Evolutionary conservation across 1,140 invertebrate genomes (phyloP), one percentile per base, ranked within the genome.

Genomic region (Caligus rogercresseyi): DNA sequence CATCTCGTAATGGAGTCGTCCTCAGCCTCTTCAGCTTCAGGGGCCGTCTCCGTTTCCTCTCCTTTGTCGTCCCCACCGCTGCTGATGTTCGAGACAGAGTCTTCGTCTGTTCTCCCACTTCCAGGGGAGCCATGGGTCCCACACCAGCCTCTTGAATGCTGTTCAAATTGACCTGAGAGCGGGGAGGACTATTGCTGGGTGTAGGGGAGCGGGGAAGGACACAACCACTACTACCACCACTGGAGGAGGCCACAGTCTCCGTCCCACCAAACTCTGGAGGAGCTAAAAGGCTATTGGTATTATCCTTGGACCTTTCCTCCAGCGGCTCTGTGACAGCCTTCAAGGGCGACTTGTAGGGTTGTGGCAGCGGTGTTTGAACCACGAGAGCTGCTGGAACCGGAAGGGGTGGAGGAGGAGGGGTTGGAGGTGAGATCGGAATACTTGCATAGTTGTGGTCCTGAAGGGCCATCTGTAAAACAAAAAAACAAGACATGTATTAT

Each of bases 1-100:
- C 91, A 95, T 54, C 90, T 77, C 0, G 91, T 95, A 54, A 89
- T 79, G 63, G 85, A 86, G 69, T 88, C 87, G 68, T 89, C 85
- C 67, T 86, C 85, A 15, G 65, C 69, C 51, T 70, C 69, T 64
- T 73, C 71, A 1, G 83, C 85, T 72, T 88, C 85, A 0, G 86
- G 83, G 0, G 87, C 87, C 0, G 86, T 89, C 73, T 88, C 87
- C 0, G 87, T 90, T 72, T 88, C 86, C 69, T 88, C 87, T 0
- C 85, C 86, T 67, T 84, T 81, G 0, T 79, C 80, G 65, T 82
- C 81, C 0, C 55, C 62, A 31, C 60, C 64, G 20, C 31, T 43
- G n/a, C n/a, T n/a, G n/a, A 51, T 51, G n/a, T 13, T 13, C 43
- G 13, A 51, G n/a, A 51, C 43, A 43, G 31, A 43, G 31, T 11